phyloP scores from a whole-genome alignment of 2,797 vertebrate genomes.

The Distichodus sexfasciatus region DNA sequence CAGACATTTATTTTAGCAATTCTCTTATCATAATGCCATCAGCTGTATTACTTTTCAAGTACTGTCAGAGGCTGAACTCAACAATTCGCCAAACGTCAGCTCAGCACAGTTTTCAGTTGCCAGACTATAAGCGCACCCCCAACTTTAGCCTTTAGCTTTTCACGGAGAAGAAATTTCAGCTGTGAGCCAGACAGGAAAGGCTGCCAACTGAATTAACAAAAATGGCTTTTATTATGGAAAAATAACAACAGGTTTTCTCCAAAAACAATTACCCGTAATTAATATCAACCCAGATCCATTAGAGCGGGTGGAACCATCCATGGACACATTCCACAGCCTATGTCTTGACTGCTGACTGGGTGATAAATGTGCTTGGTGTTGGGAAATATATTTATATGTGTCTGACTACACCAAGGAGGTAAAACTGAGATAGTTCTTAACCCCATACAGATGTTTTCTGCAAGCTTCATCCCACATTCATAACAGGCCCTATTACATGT shows the following conservation, averaged over 20 bases:
- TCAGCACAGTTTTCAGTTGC: constrained; percentile 41
- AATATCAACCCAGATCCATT: constrained; percentile 54
- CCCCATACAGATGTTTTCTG: not conserved
- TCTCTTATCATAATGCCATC: too few species aligned
- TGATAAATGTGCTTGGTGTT: constrained; percentile 38
- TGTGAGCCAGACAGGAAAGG: constrained; percentile 54
- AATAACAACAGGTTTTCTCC: constrained; percentile 55
- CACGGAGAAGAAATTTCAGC: constrained; percentile 46
- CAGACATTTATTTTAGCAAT: not conserved
- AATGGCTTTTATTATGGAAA: constrained; percentile 59
- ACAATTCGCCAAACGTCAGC: not conserved
- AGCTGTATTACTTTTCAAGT: not conserved
- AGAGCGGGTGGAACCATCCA: constrained; percentile 42
- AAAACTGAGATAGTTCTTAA: not conserved
- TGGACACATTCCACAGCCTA: constrained; percentile 48
- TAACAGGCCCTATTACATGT: too few species aligned
- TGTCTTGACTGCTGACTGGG: constrained; percentile 28
- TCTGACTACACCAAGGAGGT: constrained; percentile 5
- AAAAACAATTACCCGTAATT: constrained; percentile 62
- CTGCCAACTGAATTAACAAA: constrained; percentile 50
- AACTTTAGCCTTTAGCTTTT: constrained; percentile 35
- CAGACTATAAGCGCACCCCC: constrained; percentile 55
- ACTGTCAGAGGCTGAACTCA: not conserved
- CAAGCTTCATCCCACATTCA: not conserved
- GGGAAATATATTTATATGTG: constrained; percentile 21